Evolutionary conservation across 2,888 invertebrate species (phyloP).

Genomic region (Caenorhabditis afra): DNA sequence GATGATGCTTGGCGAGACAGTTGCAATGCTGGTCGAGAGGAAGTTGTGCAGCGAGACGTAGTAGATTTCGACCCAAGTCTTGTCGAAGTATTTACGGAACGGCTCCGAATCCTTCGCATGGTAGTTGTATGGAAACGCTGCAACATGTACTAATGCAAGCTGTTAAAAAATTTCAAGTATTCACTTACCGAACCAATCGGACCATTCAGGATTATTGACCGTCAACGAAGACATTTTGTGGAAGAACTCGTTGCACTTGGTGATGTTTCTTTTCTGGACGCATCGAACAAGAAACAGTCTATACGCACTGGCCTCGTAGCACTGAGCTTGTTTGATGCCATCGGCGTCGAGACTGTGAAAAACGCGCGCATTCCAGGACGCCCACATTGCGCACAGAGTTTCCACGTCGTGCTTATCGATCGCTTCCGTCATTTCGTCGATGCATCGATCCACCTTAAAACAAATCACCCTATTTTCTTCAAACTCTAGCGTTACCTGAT

Average conservation of each 20-base stretch:
- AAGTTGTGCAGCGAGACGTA: slow-evolving; percentile 93
- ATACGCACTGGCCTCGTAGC: slow-evolving; percentile 89
- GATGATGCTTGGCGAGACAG: slow-evolving; percentile 63
- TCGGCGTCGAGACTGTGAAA: slow-evolving; percentile 70
- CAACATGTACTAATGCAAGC: background rate
- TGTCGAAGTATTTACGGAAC: slow-evolving; percentile 91
- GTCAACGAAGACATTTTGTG: slow-evolving; percentile 67
- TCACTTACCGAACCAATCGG: slow-evolving; percentile 75
- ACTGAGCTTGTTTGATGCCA: slow-evolving; percentile 80
- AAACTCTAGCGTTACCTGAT: slow-evolving; percentile 45
- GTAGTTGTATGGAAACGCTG: slow-evolving; percentile 92
- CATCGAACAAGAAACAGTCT: slow-evolving; percentile 94
- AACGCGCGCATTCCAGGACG: slow-evolving; percentile 69
- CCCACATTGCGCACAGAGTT: slow-evolving; percentile 68
- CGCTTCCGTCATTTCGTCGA: slow-evolving; percentile 71
- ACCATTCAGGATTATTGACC: slow-evolving; percentile 72
- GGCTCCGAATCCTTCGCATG: slow-evolving; percentile 92
- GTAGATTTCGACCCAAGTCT: slow-evolving; percentile 95
- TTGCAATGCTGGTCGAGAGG: slow-evolving; percentile 89
- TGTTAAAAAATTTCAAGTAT: background rate
- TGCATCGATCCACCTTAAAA: slow-evolving; percentile 71
- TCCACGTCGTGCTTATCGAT: slow-evolving; percentile 74
- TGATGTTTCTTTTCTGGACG: slow-evolving; percentile 86
- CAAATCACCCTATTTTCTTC: background rate
- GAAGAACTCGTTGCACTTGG: slow-evolving; percentile 73